Conservation (phyloP, 35 echinoderm and acorn worm genomes). For the Anneissia japonica region DNA sequence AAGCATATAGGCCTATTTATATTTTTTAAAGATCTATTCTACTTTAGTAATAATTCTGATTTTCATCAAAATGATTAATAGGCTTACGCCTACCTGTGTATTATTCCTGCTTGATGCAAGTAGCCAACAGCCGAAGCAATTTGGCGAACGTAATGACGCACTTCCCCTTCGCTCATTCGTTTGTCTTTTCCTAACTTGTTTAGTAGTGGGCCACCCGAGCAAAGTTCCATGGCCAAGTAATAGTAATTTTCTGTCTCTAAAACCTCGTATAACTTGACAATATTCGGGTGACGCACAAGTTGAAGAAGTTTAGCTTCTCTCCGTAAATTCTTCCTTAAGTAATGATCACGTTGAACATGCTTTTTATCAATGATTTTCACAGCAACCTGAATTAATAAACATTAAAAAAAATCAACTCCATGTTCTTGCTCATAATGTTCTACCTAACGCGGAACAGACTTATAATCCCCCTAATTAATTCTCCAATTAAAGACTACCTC, state of each 20-base stretch:
- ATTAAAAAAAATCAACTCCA: not conserved
- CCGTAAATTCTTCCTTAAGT: conserved; percentile 71
- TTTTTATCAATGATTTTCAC: conserved; percentile 94
- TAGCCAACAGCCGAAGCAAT: conserved; percentile 84
- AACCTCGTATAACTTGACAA: conserved; percentile 72
- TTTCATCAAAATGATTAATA: not conserved
- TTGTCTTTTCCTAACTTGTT: conserved; percentile 41
- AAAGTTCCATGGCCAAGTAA: conserved; percentile 82
- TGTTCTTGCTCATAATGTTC: no score
- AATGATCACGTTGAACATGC: conserved; percentile 44
- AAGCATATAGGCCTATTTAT: no score
- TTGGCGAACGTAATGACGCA: conserved; percentile 59
- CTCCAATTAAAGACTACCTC: no score
- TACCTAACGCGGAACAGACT: no score
- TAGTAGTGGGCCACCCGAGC: conserved; percentile 73
- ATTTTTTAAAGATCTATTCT: not conserved
- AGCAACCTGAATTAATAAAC: conserved; percentile 59
- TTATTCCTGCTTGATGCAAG: conserved; percentile 72
- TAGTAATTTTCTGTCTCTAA: conserved; percentile 94
- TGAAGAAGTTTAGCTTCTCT: conserved; percentile 78
- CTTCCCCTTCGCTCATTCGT: conserved; percentile 47
- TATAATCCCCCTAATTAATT: no score
- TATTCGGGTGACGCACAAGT: conserved; percentile 70
- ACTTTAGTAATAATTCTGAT: not conserved
- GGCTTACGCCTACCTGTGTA: conserved; percentile 69